phyloP scores from a whole-genome alignment of 1,140 invertebrate genomes.

The Heliconius nattereri region DNA sequence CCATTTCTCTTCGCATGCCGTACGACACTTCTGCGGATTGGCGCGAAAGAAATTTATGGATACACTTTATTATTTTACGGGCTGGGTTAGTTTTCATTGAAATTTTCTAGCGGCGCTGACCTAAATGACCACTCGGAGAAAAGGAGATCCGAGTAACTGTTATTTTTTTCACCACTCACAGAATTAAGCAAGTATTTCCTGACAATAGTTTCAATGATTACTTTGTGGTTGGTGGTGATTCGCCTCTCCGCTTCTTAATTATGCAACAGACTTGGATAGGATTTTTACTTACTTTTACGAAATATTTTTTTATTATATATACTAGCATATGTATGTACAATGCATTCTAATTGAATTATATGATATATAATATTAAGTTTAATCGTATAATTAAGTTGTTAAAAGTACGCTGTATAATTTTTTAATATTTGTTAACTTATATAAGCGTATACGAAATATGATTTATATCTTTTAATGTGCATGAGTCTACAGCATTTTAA shows the following conservation, averaged over 20 bases:
- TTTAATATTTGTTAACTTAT: too few relatives aligned
- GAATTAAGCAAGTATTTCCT: slow-evolving; percentile 10
- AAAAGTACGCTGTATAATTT: too few relatives aligned
- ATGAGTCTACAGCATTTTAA: too few relatives aligned
- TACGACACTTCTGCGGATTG: slow-evolving; percentile 68
- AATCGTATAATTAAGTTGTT: too few relatives aligned
- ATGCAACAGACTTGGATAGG: not conserved
- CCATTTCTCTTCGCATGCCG: slow-evolving; percentile 66
- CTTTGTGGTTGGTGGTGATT: not conserved
- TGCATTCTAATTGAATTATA: too few relatives aligned
- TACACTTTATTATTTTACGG: slow-evolving; percentile 42
- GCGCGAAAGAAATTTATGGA: slow-evolving; percentile 59
- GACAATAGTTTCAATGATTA: slow-evolving; percentile 7
- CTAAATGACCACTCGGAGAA: slow-evolving; percentile 2
- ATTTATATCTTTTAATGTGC: too few relatives aligned
- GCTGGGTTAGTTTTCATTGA: slow-evolving; percentile 27
- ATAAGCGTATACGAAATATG: too few relatives aligned
- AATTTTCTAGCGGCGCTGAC: slow-evolving; percentile 9
- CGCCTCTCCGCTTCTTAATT: not conserved
- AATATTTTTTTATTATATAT: too few relatives aligned
- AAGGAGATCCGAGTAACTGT: slow-evolving; percentile 3
- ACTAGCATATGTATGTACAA: too few relatives aligned
- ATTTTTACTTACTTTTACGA: not conserved
- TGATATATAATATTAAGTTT: too few relatives aligned
- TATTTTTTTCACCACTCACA: not conserved